Evolutionary conservation across 2,113 vertebrate genomes (phyloP).

Genomic region (Tonatia bakeri): DNA sequence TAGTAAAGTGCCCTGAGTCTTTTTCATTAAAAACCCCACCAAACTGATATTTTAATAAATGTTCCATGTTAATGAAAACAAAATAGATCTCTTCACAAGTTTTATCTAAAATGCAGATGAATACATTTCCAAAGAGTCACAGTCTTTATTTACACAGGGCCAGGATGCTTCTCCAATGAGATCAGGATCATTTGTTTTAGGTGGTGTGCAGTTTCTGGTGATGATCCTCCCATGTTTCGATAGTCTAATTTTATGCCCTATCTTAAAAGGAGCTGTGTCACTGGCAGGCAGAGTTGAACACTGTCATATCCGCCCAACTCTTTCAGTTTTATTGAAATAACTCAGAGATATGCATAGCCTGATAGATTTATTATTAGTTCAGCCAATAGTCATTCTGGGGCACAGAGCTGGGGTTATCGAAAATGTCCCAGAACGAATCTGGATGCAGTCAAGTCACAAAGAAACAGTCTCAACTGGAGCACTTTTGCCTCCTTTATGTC

Average conservation of each 20-base stretch:
- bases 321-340: background rate
- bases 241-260: background rate
- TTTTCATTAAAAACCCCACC: background rate
- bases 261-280: background rate
- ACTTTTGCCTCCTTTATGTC: background rate
- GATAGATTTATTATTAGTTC: constrained; percentile 32
- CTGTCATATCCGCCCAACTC: background rate
- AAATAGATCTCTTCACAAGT: background rate
- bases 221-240: background rate
- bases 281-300: background rate
- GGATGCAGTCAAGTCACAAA: background rate
- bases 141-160: background rate
- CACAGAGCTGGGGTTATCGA: background rate
- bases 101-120: background rate
- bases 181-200: background rate
- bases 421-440: constrained; percentile 21
- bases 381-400: background rate
- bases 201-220: background rate
- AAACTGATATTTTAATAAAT: background rate
- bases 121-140: background rate
- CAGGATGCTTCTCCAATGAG: background rate
- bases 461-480: background rate
- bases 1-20: background rate
- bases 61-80: background rate
- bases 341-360: background rate